Percentiles rank a stretch among this genome's conserved stretches.
phyloP scores from a whole-genome alignment of 2,113 vertebrate species.

The Varanus komodoensis region DNA sequence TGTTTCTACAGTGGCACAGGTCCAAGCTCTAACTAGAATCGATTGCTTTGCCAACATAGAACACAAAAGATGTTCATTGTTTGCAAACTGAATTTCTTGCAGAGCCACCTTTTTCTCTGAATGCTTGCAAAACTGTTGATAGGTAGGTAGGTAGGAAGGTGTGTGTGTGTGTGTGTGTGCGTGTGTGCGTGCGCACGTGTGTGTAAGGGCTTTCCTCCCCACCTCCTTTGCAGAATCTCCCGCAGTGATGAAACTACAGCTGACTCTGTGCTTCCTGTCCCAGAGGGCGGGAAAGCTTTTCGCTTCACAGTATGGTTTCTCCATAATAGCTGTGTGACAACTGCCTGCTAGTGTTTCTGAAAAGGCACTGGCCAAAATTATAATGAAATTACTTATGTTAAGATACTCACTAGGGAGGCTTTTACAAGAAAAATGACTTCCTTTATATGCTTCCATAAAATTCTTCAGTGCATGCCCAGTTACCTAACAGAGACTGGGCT shows the following conservation, averaged over 20 bases:
- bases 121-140: constrained; percentile 63
- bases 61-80: constrained; percentile 84
- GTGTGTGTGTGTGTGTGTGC: neutral
- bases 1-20: constrained; percentile 68
- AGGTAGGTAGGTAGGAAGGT: constrained; percentile 19
- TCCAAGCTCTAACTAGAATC: constrained; percentile 81
- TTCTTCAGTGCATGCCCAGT: constrained; percentile 36
- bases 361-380: constrained; percentile 63
- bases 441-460: constrained; percentile 42
- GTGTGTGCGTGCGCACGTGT: neutral
- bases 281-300: constrained; percentile 70
- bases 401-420: constrained; percentile 45
- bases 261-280: constrained; percentile 64
- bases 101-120: constrained; percentile 65
- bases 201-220: constrained; percentile 10
- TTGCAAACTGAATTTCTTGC: constrained; percentile 76
- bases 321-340: constrained; percentile 66
- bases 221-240: constrained; percentile 58
- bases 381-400: constrained; percentile 43
- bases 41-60: constrained; percentile 79
- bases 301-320: constrained; percentile 75
- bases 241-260: constrained; percentile 69
- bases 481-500: constrained; percentile 6
- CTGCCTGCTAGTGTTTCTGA: constrained; percentile 64
- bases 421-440: constrained; percentile 43